Evolutionary conservation across 30 jellyfish, hydroid and myxozoan genomes (phyloP).

Genomic region (Hydractinia echinata): DNA sequence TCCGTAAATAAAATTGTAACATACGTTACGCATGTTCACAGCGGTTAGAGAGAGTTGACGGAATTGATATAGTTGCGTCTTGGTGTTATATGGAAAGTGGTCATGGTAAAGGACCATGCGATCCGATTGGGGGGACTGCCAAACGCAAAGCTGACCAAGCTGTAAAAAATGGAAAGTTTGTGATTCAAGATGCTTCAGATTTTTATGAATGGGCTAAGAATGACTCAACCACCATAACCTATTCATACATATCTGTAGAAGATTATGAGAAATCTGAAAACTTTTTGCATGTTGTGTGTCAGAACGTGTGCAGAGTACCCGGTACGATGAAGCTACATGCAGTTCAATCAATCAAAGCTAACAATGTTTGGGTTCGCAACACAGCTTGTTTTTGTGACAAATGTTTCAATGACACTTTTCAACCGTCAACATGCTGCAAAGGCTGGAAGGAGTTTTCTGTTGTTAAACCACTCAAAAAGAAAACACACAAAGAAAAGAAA

Average conservation of each 20-base stretch:
- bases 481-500: too few species aligned
- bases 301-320: neutral
- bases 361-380: conserved; percentile 2
- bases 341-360: neutral
- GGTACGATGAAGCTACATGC: conserved; percentile 23
- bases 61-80: too few species aligned
- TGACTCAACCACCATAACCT: too few species aligned
- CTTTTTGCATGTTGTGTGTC: neutral
- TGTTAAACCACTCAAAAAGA: too few species aligned
- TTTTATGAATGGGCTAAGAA: conserved; percentile 14
- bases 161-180: conserved; percentile 22
- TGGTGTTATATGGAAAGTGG: conserved; percentile 21
- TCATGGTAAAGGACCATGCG: conserved; percentile 11
- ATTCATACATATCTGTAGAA: neutral
- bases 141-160: conserved; percentile 22
- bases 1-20: too few species aligned
- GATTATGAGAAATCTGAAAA: neutral
- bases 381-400: neutral
- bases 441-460: too few species aligned
- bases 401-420: neutral
- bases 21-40: too few species aligned
- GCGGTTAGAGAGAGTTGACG: too few species aligned
- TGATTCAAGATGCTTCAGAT: conserved; percentile 15
- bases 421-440: neutral
- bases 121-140: conserved; percentile 27